These are phyloP conservation scores for Zygaena filipendulae DNA, from an alignment of 2,888 invertebrate species.

Conservation along the genomic window DNA sequence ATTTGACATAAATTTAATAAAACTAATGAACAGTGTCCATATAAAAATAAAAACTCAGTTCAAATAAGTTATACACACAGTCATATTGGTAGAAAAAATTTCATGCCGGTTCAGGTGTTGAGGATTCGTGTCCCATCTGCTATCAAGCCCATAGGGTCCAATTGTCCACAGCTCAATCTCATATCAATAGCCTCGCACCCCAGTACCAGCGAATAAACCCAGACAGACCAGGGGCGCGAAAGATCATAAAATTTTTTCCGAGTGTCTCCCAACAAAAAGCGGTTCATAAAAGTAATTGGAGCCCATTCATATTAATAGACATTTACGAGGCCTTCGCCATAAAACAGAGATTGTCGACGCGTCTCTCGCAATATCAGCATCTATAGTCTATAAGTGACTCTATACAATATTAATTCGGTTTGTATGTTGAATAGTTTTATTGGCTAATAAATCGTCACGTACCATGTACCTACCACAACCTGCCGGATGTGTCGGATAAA, in stretches of 20 bases:
- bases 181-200: conserved; percentile 33
- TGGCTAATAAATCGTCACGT: conserved; percentile 36
- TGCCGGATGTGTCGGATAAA: conserved; percentile 35
- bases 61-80: too few species aligned
- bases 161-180: conserved; percentile 36
- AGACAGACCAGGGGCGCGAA: conserved; percentile 45
- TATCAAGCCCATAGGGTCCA: conserved; percentile 20
- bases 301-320: conserved; percentile 70
- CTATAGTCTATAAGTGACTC: conserved; percentile 38
- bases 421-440: conserved; percentile 45
- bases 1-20: too few species aligned
- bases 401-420: conserved; percentile 44
- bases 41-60: too few species aligned
- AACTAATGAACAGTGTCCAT: too few species aligned
- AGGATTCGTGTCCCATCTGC: conserved; percentile 43
- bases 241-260: conserved; percentile 64
- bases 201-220: conserved; percentile 36
- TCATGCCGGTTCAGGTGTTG: conserved; percentile 30
- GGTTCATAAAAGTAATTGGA: conserved; percentile 68
- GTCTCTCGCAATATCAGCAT: conserved; percentile 43
- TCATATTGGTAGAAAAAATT: too few species aligned
- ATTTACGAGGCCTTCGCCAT: conserved; percentile 61
- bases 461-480: too few species aligned
- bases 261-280: conserved; percentile 60
- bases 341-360: conserved; percentile 66